Evolutionary conservation across 2,797 vertebrate species (phyloP).

Genomic region (Acropternis orthonyx): DNA sequence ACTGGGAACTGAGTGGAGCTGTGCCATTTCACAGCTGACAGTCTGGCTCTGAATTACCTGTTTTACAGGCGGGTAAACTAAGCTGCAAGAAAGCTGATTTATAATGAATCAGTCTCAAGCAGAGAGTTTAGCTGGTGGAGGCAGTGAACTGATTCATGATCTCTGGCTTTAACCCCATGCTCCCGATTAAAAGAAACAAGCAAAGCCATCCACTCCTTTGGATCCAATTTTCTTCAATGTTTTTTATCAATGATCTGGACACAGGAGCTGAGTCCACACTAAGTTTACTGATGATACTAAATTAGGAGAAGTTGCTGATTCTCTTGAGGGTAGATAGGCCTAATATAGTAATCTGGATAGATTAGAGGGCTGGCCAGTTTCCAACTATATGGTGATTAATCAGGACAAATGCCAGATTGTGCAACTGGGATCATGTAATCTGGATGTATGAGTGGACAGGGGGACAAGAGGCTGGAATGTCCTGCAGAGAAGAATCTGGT

Average conservation of each 20-base stretch:
- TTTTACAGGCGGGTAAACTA: not conserved
- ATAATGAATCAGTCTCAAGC: not conserved
- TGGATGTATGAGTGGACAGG: not conserved
- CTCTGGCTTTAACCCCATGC: not conserved
- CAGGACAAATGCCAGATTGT: not conserved
- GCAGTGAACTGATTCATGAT: not conserved
- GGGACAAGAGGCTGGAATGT: not conserved
- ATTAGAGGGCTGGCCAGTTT: not conserved
- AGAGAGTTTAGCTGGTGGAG: not conserved
- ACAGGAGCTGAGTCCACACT: not conserved
- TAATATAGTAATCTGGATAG: not conserved
- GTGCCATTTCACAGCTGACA: not conserved
- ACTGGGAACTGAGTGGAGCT: not conserved
- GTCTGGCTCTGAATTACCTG: conserved; percentile 19
- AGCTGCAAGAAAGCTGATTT: conserved; percentile 34
- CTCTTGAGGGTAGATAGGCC: not conserved
- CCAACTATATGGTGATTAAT: not conserved
- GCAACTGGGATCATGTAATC: not conserved
- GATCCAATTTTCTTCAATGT: not conserved
- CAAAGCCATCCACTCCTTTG: not conserved
- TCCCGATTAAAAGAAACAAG: not conserved
- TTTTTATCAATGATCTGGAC: not conserved
- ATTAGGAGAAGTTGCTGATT: not conserved
- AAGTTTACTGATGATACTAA: not conserved
- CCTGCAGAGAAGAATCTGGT: not conserved